These are phyloP conservation scores for Cremastobaeus sp. DNA, from an alignment of 2,888 invertebrate species.

Conservation along the genomic window DNA sequence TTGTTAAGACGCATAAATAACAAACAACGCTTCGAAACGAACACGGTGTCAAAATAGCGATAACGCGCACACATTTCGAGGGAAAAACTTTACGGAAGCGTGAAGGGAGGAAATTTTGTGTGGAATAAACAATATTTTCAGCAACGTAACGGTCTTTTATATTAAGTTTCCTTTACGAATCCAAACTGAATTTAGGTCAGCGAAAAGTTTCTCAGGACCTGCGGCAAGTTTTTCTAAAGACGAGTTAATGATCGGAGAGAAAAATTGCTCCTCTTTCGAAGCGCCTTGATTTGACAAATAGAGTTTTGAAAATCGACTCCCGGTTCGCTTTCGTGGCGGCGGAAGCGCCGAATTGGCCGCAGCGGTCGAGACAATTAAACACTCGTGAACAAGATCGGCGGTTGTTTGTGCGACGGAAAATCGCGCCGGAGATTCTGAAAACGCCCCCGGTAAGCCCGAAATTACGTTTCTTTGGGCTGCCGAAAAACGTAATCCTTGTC, in stretches of 20 bases:
- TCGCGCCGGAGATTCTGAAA: constrained; percentile 16
- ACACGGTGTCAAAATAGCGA: constrained; percentile 5
- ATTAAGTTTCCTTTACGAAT: constrained; percentile 44
- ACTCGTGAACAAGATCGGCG: constrained; percentile 1
- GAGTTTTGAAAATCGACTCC: constrained; percentile 4
- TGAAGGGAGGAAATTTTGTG: too few relatives aligned
- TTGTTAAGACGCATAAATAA: too few relatives aligned
- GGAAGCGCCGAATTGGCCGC: too few relatives aligned
- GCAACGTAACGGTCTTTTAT: constrained; percentile 48
- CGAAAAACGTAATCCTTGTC: constrained; percentile 27
- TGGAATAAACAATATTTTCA: constrained; percentile 45
- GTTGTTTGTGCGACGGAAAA: not conserved
- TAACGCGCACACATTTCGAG: too few relatives aligned
- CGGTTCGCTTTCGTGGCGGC: too few relatives aligned
- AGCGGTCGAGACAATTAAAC: constrained; percentile 20
- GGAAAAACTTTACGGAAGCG: too few relatives aligned
- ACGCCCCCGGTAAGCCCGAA: constrained; percentile 10
- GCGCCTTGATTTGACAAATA: constrained; percentile 39
- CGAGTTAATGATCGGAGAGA: constrained; percentile 48
- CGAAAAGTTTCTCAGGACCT: constrained; percentile 42
- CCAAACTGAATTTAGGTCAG: constrained; percentile 42
- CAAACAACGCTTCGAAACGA: not conserved
- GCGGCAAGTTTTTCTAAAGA: constrained; percentile 40
- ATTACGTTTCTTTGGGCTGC: constrained; percentile 11
- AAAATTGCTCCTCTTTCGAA: constrained; percentile 36